phyloP scores from a whole-genome alignment of 2,888 invertebrate genomes.

The Melanchra persicariae region DNA sequence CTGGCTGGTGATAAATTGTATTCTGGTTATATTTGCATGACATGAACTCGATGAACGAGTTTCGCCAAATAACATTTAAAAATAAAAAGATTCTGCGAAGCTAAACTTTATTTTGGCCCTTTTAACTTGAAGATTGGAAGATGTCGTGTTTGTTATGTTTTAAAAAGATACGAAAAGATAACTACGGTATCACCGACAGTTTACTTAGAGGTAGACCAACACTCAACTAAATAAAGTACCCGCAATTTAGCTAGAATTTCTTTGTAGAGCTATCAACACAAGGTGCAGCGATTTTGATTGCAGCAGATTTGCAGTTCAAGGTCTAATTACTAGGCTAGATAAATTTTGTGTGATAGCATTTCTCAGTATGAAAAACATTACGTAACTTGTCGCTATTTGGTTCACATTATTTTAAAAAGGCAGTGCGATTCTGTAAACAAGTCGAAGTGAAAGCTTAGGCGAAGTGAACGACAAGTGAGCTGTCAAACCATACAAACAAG shows the following conservation, averaged over 20 bases:
- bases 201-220: not conserved
- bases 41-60: not conserved
- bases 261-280: not conserved
- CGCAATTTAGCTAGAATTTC: not conserved
- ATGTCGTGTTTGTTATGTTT: not conserved
- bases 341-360: not conserved
- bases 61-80: too few relatives aligned
- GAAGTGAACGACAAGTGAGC: too few relatives aligned
- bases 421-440: too few relatives aligned
- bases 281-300: not conserved
- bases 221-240: not conserved
- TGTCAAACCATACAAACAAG: too few relatives aligned
- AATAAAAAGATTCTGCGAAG: not conserved
- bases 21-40: not conserved
- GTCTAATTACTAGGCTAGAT: not conserved
- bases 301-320: conserved; percentile 11
- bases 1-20: not conserved
- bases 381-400: too few relatives aligned
- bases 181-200: too few relatives aligned
- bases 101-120: not conserved
- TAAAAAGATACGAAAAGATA: too few relatives aligned
- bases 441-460: too few relatives aligned
- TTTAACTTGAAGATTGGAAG: not conserved
- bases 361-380: not conserved
- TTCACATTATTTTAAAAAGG: too few relatives aligned